phyloP scores from a whole-genome alignment of 2,797 vertebrate species.

The Salarias fasciatus region DNA sequence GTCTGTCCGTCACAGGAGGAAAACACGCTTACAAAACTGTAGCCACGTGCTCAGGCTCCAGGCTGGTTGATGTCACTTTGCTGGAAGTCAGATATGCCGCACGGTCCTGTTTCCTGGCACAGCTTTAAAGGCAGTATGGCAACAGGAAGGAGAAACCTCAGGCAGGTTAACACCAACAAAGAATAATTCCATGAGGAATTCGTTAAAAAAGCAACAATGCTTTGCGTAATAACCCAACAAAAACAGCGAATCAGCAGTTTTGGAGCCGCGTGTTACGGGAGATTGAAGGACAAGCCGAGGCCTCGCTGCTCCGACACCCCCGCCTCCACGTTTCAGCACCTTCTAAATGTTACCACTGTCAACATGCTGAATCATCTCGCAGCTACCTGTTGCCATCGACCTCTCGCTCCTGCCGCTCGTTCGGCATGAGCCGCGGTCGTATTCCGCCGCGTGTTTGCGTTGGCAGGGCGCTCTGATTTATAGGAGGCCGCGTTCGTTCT shows the following conservation, averaged over 20 bases:
- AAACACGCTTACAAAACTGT: conserved; percentile 5
- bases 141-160: not conserved
- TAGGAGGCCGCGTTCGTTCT: not conserved
- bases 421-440: conserved; percentile 17
- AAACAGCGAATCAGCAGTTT: not conserved
- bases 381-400: not conserved
- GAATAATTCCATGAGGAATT: not conserved
- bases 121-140: not conserved
- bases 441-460: conserved; percentile 30
- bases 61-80: not conserved
- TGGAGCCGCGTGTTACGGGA: conserved; percentile 15
- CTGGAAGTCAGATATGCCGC: not conserved
- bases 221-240: too few species aligned
- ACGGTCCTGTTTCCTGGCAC: not conserved
- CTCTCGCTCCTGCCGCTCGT: not conserved
- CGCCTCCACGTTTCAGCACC: conserved; percentile 36
- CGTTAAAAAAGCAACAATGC: too few species aligned
- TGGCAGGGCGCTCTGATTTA: conserved; percentile 7
- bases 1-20: conserved; percentile 44
- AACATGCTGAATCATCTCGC: conserved; percentile 42
- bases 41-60: not conserved
- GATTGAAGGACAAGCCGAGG: conserved; percentile 45
- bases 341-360: conserved; percentile 57
- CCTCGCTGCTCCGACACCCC: conserved; percentile 7
- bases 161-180: not conserved